A percentile compares a stretch with the other conserved stretches of the same genome.
phyloP scores from a whole-genome alignment of 2,888 invertebrate genomes.

The Stegophylla sp. region DNA sequence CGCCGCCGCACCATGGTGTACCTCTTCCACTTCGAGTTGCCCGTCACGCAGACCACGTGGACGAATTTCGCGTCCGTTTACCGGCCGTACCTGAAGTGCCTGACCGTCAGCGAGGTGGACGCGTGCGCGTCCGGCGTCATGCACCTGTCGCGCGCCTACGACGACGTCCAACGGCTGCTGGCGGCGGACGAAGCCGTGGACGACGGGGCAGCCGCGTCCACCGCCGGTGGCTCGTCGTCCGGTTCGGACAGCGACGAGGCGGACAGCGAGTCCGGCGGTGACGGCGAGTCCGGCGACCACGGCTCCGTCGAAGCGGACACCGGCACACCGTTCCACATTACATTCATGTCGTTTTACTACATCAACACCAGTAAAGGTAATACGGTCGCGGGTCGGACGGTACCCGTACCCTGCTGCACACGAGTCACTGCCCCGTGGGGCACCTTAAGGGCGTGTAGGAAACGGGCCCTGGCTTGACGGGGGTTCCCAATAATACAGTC shows the following conservation, averaged over 20 bases:
- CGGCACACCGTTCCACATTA: not conserved
- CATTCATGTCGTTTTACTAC: conserved; percentile 44
- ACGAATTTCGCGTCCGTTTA: conserved; percentile 40
- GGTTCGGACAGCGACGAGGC: not conserved
- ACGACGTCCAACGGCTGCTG: not conserved
- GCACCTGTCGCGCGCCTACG: conserved; percentile 26
- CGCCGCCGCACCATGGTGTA: conserved; percentile 50
- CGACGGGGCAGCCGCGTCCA: not conserved
- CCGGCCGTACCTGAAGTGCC: conserved; percentile 41
- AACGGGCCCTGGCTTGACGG: too few relatives aligned
- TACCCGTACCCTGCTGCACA: not conserved
- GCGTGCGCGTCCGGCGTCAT: conserved; percentile 16
- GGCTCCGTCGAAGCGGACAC: too few relatives aligned
- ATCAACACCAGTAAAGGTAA: conserved; percentile 50
- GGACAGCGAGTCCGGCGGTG: not conserved
- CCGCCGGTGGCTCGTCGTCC: not conserved
- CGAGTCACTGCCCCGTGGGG: not conserved
- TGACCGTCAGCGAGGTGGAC: conserved; percentile 53
- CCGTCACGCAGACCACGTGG: conserved; percentile 41
- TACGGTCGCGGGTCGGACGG: not conserved
- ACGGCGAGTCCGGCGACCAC: not conserved
- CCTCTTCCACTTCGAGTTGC: conserved; percentile 51
- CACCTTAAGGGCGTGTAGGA: too few relatives aligned
- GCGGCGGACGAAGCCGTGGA: not conserved
- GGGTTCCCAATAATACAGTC: too few relatives aligned